Evolutionary conservation across 1,140 invertebrate genomes (phyloP).

Genomic region (Heliconius hewitsoni): DNA sequence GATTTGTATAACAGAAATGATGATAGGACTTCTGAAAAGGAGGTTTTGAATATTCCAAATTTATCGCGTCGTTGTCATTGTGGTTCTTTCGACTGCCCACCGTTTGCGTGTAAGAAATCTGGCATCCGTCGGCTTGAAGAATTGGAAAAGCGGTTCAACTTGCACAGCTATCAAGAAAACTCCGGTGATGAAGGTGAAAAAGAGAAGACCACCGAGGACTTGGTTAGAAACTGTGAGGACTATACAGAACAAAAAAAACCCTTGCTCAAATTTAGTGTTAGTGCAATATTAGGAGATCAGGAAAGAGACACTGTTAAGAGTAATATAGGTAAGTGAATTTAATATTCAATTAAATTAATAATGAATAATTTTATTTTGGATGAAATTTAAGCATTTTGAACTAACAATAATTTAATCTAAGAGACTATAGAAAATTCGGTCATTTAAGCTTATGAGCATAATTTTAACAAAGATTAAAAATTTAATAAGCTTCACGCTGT

Average conservation of each 20-base stretch:
- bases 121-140: slow-evolving; percentile 67
- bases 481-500: too few species aligned
- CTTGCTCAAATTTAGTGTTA: slow-evolving; percentile 95
- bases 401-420: too few species aligned
- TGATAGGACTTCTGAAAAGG: slow-evolving; percentile 59
- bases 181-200: slow-evolving; percentile 65
- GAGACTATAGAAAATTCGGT: too few species aligned
- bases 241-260: slow-evolving; percentile 83
- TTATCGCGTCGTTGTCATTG: slow-evolving; percentile 60
- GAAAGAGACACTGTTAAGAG: slow-evolving; percentile 51
- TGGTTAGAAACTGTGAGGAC: slow-evolving; percentile 72
- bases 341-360: too few species aligned
- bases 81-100: slow-evolving; percentile 61
- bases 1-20: slow-evolving; percentile 60
- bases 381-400: too few species aligned
- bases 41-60: slow-evolving; percentile 68
- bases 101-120: slow-evolving; percentile 69
- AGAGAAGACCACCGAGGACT: slow-evolving; percentile 59
- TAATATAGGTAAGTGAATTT: slow-evolving; percentile 56
- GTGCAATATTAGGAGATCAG: slow-evolving; percentile 88
- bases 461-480: too few species aligned
- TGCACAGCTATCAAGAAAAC: slow-evolving; percentile 64
- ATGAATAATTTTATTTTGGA: neutral
- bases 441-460: too few species aligned
- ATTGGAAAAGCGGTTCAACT: slow-evolving; percentile 68